Evolutionary conservation across 2,797 vertebrate species (phyloP).

Genomic region (Champsocephalus gunnari): DNA sequence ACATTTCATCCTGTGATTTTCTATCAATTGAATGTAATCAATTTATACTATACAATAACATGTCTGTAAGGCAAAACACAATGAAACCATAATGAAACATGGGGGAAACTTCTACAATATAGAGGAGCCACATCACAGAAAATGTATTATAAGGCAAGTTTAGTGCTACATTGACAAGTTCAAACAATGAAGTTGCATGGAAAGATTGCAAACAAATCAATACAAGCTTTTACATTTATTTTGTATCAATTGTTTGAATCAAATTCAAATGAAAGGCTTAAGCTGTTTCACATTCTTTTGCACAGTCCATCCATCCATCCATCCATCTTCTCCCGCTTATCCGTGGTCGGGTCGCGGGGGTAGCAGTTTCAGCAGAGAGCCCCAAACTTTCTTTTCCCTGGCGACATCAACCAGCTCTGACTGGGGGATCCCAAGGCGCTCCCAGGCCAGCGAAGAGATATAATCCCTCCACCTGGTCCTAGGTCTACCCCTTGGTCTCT

Average conservation of each 20-base stretch:
- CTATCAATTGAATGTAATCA: background rate
- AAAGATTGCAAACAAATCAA: slow-evolving; percentile 7
- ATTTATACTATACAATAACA: background rate
- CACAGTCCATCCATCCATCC: no score
- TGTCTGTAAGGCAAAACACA: background rate
- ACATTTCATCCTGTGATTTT: background rate
- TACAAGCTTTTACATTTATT: background rate
- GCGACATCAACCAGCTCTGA: no score
- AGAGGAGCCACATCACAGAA: background rate
- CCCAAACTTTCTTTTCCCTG: no score
- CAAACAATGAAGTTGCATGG: background rate
- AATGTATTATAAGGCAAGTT: background rate
- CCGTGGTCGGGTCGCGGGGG: no score
- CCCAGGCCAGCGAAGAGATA: no score
- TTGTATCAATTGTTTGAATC: background rate
- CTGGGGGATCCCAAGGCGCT: no score
- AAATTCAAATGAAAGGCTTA: background rate
- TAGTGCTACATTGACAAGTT: background rate
- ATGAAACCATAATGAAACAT: background rate
- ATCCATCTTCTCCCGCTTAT: no score
- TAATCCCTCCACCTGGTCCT: no score
- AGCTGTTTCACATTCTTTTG: background rate
- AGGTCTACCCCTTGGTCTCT: no score
- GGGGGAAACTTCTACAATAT: background rate
- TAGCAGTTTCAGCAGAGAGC: no score